Base-by-base conservation (phyloP, 2,113 vertebrate species). In the Colius striatus region DNA sequence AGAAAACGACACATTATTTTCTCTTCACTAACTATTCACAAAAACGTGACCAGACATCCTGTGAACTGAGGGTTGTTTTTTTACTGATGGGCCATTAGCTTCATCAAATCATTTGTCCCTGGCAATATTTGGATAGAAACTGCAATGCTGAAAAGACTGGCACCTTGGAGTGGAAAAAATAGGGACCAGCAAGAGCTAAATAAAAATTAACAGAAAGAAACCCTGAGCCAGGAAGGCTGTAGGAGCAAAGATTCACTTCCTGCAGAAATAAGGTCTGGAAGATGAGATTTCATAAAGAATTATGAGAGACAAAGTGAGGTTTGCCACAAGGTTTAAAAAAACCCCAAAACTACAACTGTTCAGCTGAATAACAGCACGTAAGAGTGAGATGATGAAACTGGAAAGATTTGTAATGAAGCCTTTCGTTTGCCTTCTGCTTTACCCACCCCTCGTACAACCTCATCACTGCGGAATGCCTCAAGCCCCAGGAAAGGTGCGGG, bases 321-420 rank as follows among this genome's bases (percentile, higher is more conserved):
- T 89, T 90, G 82, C 67, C 55, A 14, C 13, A 13, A 78, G 43
- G 43, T n/a, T n/a, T 67, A 3, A 53, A 55, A 66, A 51, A 20
- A 67, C 12, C 38, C 38, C 38, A 36, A 25, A 5, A 5, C 13
- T 3, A 5, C 50, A 55, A 38, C 84, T 61, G 34, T 48, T 90
- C 53, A 6, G 53, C 54, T 34, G 55, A 80, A 78, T 68, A 55
- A 34, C 6, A 75, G 34, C 51, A 50, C 38, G 16, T 26, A 22
- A 76, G 55, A 79, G 30, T 0, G 0, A 58, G 67, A 65, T 23
- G 68, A 47, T 11, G 27, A 9, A 70, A 43, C 15, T 0, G 3
- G 51, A 79, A 78, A 17, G 75, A n/a, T 53, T 41, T 81, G 8
- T 8, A 60, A 18, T 0, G 17, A 63, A 88, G 4, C 6, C 16